These are phyloP conservation scores for Eupithecia pulchellata DNA, from an alignment of 2,888 invertebrate genomes.

Conservation along the genomic window DNA sequence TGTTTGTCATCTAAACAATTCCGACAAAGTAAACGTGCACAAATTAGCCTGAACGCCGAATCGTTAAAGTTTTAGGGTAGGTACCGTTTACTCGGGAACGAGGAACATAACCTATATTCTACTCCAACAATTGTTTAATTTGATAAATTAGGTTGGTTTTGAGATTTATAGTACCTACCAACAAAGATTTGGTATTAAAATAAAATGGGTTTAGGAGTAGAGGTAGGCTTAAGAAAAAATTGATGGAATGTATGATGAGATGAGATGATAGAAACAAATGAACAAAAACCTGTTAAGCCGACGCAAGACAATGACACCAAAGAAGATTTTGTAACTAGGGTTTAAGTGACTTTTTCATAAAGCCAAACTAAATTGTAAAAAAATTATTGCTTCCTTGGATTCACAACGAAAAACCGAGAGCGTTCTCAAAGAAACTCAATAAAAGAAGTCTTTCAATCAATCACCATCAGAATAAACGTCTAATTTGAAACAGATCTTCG, in stretches of 20 bases:
- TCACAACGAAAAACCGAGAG: neutral
- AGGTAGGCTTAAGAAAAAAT: too few species aligned
- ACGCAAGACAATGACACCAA: too few species aligned
- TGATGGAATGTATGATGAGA: too few species aligned
- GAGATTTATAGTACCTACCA: neutral
- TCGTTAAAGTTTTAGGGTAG: conserved; percentile 40
- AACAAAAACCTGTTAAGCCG: too few species aligned
- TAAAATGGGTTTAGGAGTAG: too few species aligned
- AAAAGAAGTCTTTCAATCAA: neutral
- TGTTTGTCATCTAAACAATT: conserved; percentile 49
- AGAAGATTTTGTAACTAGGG: neutral
- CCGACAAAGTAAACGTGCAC: conserved; percentile 44
- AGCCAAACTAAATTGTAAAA: neutral
- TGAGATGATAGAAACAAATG: too few species aligned
- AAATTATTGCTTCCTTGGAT: neutral
- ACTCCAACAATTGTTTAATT: neutral
- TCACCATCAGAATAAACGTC: conserved; percentile 4
- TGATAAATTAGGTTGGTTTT: neutral
- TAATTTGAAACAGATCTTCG: conserved; percentile 9
- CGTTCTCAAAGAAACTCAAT: neutral
- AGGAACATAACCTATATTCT: neutral
- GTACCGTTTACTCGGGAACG: conserved; percentile 2
- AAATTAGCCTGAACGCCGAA: conserved; percentile 45
- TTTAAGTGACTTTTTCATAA: neutral
- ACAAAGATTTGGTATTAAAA: too few species aligned